These are phyloP conservation scores for Iphiclides podalirius DNA, from an alignment of 2,888 invertebrate species.

Conservation along the genomic window DNA sequence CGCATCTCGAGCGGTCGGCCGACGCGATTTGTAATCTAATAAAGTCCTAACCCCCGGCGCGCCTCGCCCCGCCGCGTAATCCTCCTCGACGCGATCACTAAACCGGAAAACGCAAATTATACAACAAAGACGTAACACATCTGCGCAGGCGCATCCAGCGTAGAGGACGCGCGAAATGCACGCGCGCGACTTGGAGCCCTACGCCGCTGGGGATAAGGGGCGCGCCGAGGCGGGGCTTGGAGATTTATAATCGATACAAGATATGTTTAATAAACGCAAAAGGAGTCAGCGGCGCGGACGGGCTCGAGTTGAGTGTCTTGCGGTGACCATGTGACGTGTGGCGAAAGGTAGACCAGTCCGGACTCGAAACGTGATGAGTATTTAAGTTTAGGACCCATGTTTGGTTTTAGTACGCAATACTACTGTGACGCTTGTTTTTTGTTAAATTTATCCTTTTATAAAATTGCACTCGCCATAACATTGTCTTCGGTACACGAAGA, in stretches of 20 bases:
- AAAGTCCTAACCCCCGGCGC: conserved; percentile 51
- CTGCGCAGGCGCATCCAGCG: conserved; percentile 57
- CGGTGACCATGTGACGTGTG: conserved; percentile 43
- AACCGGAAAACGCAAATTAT: conserved; percentile 77
- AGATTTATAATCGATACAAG: conserved; percentile 72
- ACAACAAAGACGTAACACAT: conserved; percentile 77
- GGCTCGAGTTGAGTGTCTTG: conserved; percentile 54
- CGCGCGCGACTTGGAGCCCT: conserved; percentile 37
- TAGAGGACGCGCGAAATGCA: conserved; percentile 16
- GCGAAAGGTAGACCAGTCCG: neutral
- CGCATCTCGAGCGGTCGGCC: too few relatives aligned
- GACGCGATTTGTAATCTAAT: conserved; percentile 37
- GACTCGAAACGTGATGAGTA: neutral
- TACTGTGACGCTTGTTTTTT: too few relatives aligned
- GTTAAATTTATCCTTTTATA: too few relatives aligned
- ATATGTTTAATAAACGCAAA: conserved; percentile 74
- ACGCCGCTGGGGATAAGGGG: conserved; percentile 34
- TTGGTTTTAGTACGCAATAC: too few relatives aligned
- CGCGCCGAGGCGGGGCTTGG: conserved; percentile 37
- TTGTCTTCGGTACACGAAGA: too few relatives aligned
- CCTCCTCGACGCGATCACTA: conserved; percentile 68
- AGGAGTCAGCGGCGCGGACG: conserved; percentile 63
- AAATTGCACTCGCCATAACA: too few relatives aligned
- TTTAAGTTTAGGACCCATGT: too few relatives aligned
- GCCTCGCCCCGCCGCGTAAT: conserved; percentile 41